Evolutionary conservation across 2,888 invertebrate species (phyloP).

Genomic region (Cylindroiulus punctatus): DNA sequence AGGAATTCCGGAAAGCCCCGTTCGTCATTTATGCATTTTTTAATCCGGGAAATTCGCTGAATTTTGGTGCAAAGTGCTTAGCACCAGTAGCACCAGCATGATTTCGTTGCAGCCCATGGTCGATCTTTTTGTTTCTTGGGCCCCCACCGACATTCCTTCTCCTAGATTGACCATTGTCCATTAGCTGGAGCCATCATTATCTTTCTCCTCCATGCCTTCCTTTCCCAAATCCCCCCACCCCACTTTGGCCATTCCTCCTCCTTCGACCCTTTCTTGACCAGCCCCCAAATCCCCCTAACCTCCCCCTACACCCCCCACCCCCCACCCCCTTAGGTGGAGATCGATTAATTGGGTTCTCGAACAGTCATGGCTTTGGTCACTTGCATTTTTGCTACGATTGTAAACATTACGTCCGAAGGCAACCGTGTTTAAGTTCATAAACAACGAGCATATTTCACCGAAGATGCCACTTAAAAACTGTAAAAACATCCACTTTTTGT

Average conservation of each 20-base stretch:
- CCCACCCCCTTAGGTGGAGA: slow-evolving; percentile 23
- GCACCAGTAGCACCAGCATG: not conserved
- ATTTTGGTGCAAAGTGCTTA: not conserved
- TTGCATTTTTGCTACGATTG: slow-evolving; percentile 23
- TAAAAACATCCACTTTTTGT: not conserved
- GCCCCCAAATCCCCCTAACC: not conserved
- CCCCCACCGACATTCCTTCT: slow-evolving; percentile 32
- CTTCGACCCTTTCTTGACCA: not conserved
- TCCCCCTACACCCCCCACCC: not conserved
- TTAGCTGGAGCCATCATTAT: slow-evolving; percentile 32
- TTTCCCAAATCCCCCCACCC: not conserved
- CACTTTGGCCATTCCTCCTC: not conserved
- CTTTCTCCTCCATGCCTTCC: slow-evolving; percentile 27
- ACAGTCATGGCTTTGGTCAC: slow-evolving; percentile 5
- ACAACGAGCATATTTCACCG: not conserved
- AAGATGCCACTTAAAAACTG: not conserved
- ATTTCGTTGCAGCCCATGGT: too few relatives aligned
- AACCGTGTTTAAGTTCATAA: not conserved
- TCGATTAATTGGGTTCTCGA: slow-evolving; percentile 29
- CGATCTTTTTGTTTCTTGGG: not conserved
- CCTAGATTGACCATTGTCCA: slow-evolving; percentile 32
- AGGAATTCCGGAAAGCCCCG: not conserved
- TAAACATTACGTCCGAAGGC: not conserved
- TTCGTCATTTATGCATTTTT: slow-evolving; percentile 16
- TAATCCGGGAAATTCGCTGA: slow-evolving; percentile 25